Evolutionary conservation across 2,888 invertebrate genomes (phyloP), one percentile per base, ranked within the genome.

Genomic region (Neelides folsomi): DNA sequence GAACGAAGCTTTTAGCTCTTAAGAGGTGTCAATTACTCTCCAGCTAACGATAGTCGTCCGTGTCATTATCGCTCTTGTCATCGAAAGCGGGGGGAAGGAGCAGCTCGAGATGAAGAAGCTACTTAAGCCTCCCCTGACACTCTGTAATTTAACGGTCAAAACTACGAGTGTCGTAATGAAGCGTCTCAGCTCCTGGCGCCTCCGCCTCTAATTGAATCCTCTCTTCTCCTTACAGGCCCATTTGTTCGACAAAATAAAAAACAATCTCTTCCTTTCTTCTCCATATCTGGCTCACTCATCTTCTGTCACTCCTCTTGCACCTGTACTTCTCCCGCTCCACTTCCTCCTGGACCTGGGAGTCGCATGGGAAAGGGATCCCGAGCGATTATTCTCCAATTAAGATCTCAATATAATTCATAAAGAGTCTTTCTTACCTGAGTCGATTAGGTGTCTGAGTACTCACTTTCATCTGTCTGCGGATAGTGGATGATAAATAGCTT

Each of bases 81-180:
- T 27, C 27, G 27, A 27, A 27, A 27, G 27, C 27, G 3, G 27
- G 27, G 27, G 27, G 27, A 27, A 27, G 27, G 27, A 13, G 15
- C 15, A 15, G 15, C n/a, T n/a, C 15, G 39, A 39, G 39, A 39
- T 39, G 39, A 8, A 46, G 51, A 47, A 49, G 52, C 55, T 55
- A 52, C 52, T 53, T 53, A 55, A 52, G 47, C 12, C 47, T 43
- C 40, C 40, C 48, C 52, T 55, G 52, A 55, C 55, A 53, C 44
- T 47, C 15, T 54, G 51, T 54, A 54, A 54, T 54, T 54, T 54
- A 51, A 40, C 47, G 54, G 47, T 54, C 54, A 54, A 54, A 51
- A 49, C 51, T 41, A 40, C 45, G 51, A 40, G 40, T 40, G 52
- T 41, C 42, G 16, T 37, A 43, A 40, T 39, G 47, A 50, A 41